Conservation (phyloP, 37 sponge, comb jelly and placozoan genomes). For the Agelas oroides region DNA sequence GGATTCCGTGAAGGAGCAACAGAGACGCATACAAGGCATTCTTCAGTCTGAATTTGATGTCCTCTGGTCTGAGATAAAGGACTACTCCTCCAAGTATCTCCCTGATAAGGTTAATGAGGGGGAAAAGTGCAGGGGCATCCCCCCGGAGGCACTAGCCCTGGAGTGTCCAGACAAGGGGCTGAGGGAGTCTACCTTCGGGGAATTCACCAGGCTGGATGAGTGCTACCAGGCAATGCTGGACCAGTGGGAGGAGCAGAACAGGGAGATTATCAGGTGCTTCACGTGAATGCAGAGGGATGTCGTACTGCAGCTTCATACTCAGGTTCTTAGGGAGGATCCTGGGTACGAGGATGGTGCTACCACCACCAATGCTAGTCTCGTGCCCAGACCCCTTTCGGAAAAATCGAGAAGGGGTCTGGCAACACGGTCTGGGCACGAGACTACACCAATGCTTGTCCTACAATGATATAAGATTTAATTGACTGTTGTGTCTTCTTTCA, state of each 20-base stretch:
- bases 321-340: no score
- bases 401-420: no score
- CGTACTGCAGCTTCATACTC: not conserved
- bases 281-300: not conserved
- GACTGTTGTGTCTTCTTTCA: no score
- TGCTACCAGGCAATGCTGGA: constrained; percentile 4
- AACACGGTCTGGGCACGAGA: no score
- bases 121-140: constrained; percentile 17
- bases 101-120: not conserved
- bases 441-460: no score
- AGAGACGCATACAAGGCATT: not conserved
- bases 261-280: not conserved
- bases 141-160: not conserved
- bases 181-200: constrained; percentile 2
- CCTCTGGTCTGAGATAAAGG: not conserved
- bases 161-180: constrained; percentile 35
- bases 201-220: constrained; percentile 37
- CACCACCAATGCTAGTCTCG: no score
- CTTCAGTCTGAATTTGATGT: constrained; percentile 17
- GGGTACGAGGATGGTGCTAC: no score
- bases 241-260: not conserved
- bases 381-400: no score
- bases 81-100: not conserved
- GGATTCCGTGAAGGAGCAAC: constrained; percentile 25
- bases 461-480: no score